Evolutionary conservation across 2,113 vertebrate genomes (phyloP), one percentile per base, ranked within the genome.

Genomic region (Phycodurus eques): DNA sequence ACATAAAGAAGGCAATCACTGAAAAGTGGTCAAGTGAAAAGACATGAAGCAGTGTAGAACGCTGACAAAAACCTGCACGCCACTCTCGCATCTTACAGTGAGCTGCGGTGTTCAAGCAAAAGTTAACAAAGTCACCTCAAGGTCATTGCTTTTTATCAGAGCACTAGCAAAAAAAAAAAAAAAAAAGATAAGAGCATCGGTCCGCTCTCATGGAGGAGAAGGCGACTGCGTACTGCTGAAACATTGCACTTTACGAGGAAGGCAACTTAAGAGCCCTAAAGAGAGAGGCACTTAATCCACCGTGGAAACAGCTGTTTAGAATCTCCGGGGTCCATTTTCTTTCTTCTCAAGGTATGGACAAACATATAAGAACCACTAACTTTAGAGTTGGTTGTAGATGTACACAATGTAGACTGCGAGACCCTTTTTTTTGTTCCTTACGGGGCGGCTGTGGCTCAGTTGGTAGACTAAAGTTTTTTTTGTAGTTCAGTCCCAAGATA

Each of bases 221-320:
- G 76, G 68, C 80, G 66, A 76, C 70, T 2, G 68, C 8, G 8
- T 27, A 17, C 68, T 27, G 74, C 82, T 78, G 80, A 82, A 80
- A 62, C 75, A 46, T 72, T 81, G 72, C 67, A 75, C 76, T 85
- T 84, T 70, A 79, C 67, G 61, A 77, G 76, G 44, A 17, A 8
- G 13, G 63, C 70, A 87, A 85, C 77, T 83, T 81, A 82, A 84
- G 80, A 83, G 83, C 70, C 72, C 76, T 81, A 75, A 51, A 75
- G 84, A 72, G 78, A 84, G 62, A 17, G 2, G 53, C 73, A 81
- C 84, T 82, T 85, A 78, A 86, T 81, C 78, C 70, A 8, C 73
- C 59, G 80, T 72, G 68, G 88, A 83, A 86, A 85, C 89, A 87
- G 85, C 83, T 85, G 88, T 72, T 86, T 77, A 80, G 77, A 31